Base-by-base conservation (phyloP, 2,888 invertebrate species). In the Gastrophysa polygoni region DNA sequence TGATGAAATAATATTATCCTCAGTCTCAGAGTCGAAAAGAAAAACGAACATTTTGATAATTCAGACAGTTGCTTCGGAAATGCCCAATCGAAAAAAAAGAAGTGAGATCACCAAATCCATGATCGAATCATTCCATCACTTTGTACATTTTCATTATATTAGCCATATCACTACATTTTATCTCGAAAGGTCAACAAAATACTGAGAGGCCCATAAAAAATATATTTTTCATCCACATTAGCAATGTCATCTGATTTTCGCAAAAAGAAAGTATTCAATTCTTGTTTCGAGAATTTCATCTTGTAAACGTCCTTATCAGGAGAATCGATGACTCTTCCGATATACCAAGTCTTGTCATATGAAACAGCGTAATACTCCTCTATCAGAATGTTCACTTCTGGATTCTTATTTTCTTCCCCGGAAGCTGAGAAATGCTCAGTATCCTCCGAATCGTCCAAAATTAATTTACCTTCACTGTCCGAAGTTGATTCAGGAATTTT, bases 351-450 rank as follows among this genome's bases (percentile, higher is more conserved):
- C 38, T 54, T 34, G 17, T 54, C 54, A 54, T 54, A 43, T 32
- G 34, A 54, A 54, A 54, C 54, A 16, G 54, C 54, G 54, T 34
- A 54, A 54, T 50, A 50, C 21, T 28, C 11, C 28, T 20, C 50
- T 14, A 50, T 24, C 24, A 8, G 29, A 10, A 32, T 32, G 29
- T 32, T 32, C 10, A 32, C 10, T 32, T 32, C 10, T 8, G 4
- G 29, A 8, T 8, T 32, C 10, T 8, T 32, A 10, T 32, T 32
- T 8, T 32, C 29, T 32, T 32, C 29, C 8, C 10, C 29, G 29
- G 29, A 32, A 2, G 29, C 29, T 7, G 29, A 32, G 29, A 32
- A 32, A 32, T 32, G 29, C 10, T 32, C 29, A 32, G 29, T 32
- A 32, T 32, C 29, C 29, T 32, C 29, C 6, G 29, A 32, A 32